phyloP scores from a whole-genome alignment of 2,888 invertebrate genomes.

The Caenorhabditis sp. region DNA sequence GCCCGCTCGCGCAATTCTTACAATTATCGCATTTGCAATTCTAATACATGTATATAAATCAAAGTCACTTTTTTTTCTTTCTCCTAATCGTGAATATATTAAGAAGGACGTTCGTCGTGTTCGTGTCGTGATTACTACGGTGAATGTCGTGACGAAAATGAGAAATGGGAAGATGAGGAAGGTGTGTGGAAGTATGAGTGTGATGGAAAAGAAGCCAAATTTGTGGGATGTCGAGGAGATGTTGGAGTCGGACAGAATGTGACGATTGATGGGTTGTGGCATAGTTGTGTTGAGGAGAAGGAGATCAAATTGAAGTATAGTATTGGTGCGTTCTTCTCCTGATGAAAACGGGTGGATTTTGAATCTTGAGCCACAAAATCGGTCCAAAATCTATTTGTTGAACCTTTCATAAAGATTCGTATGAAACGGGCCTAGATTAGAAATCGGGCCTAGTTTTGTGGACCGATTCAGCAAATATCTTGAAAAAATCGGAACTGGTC shows the following conservation, averaged over 20 bases:
- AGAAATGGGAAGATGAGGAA: conserved; percentile 64
- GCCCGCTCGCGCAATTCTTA: too few relatives aligned
- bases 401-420: too few relatives aligned
- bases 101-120: conserved; percentile 34
- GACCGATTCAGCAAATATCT: too few relatives aligned
- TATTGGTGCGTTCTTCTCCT: conserved; percentile 52
- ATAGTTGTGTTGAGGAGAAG: conserved; percentile 26
- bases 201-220: conserved; percentile 27
- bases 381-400: too few relatives aligned
- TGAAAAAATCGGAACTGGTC: too few relatives aligned
- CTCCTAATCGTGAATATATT: neutral
- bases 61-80: too few relatives aligned
- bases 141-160: conserved; percentile 51
- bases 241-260: conserved; percentile 50
- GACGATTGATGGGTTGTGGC: conserved; percentile 65
- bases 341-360: neutral
- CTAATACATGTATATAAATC: too few relatives aligned
- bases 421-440: too few relatives aligned
- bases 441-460: too few relatives aligned
- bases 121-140: conserved; percentile 69
- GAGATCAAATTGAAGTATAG: conserved; percentile 53
- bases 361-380: too few relatives aligned
- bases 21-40: neutral
- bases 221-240: conserved; percentile 34
- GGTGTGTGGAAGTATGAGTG: conserved; percentile 61